Conservation (phyloP, 2,113 vertebrate species). For the Phoxinus phoxinus region DNA sequence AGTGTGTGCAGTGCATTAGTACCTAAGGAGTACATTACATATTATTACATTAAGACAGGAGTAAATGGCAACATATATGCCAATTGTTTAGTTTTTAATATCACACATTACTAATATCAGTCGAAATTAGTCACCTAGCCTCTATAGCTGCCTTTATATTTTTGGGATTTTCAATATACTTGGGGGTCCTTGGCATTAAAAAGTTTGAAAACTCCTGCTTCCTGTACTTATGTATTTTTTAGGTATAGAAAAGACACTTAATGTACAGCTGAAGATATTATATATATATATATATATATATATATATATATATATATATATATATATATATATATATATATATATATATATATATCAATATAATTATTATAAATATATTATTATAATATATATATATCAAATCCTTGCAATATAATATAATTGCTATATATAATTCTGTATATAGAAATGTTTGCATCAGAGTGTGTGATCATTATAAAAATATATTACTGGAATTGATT, state of each 20-base stretch:
- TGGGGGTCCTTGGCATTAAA: not conserved
- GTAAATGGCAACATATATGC: not conserved
- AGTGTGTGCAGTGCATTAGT: not conserved
- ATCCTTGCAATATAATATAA: not conserved
- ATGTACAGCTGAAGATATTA: not conserved
- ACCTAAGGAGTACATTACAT: not conserved
- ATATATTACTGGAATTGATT: not conserved
- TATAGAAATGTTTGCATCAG: not conserved
- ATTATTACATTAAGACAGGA: too few species aligned
- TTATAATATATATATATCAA: not conserved
- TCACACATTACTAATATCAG: not conserved
- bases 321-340: not conserved
- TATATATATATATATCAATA: not conserved
- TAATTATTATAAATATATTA: too few species aligned
- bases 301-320: not conserved
- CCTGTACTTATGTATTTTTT: not conserved
- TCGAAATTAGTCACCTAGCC: not conserved
- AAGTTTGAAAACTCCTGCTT: not conserved
- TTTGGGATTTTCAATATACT: not conserved
- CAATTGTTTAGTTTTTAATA: not conserved
- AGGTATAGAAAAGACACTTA: not conserved
- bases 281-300: not conserved
- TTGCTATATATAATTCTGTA: not conserved
- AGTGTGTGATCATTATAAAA: not conserved
- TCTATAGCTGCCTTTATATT: not conserved